Evolutionary conservation across 2,797 vertebrate genomes (phyloP), one percentile per base, ranked within the genome.

Genomic region (Taeniopygia guttata): DNA sequence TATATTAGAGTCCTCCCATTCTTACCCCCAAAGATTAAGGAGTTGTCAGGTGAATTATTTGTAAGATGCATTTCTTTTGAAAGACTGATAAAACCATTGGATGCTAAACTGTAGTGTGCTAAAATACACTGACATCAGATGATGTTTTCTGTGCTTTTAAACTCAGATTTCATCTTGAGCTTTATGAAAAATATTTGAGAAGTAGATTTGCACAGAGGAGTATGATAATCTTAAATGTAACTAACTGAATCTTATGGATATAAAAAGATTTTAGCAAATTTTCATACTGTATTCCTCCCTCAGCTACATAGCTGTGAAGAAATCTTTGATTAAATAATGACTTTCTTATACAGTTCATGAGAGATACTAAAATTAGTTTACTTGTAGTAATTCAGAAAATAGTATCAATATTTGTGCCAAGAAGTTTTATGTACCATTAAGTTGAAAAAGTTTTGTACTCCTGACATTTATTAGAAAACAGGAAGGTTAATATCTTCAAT

Each of bases 111-210:
- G 10, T 13, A 51, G 2, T 79, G 23, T 62, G 13, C 30, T 58
- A 36, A 80, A 86, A 51, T n/a, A 21, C 20, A 42, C 15, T 77
- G 25, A 43, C 25, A 70, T 81, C 54, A 62, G 27, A n/a, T 67
- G 1, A 40, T 60, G 5, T 36, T 81, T 91, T 36, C 17, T 69
- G 74, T 77, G 34, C 20, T 70, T 91, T 89, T 84, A 83, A 54
- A 48, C 18, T 70, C 56, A 17, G 43, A 70, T 87, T 83, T 23
- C 46, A 30, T 94, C 27, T 95, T 94, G 58, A 85, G 16, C 43
- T 78, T 84, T 58, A 68, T 19, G 1, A 52, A 69, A 13, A 94
- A 19, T 92, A 36, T 92, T 96, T 95, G 67, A 90, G 84, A 95
- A 90, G 40, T 73, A 49, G 21, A 40, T 52, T 80, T 76, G 56